Evolutionary conservation across 2,888 invertebrate genomes (phyloP), one percentile per base, ranked within the genome.

Genomic region (Cataglyphis livida): DNA sequence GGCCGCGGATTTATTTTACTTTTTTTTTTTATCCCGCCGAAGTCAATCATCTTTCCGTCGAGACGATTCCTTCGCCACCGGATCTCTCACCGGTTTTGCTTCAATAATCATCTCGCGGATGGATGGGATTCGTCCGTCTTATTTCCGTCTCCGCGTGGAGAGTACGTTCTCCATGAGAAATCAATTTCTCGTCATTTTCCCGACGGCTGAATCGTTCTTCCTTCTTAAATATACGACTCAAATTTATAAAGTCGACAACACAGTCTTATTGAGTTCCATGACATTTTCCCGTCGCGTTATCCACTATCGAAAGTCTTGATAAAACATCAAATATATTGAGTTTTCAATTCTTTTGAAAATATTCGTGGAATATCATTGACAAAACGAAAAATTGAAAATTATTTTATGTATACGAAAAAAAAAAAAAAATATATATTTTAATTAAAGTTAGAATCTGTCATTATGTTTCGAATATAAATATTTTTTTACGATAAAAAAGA

Each of bases 231-330:
- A 28, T 62, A 35, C n/a, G 62, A 70, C 48, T 82, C 73, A 62
- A 81, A 88, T 86, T 82, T 64, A 57, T 74, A 71, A 85, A 79
- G 70, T 82, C 65, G 76, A 57, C 54, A 74, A 82, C 59, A 70
- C 73, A 41, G 7, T 79, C 32, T 48, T 75, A 21, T 54, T 35
- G 64, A 62, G 21, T 73, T 76, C 18, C 9, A 7, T 15, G 65
- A 83, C 64, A 51, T 68, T 57, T 57, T 21, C 1, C 21, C 54
- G n/a, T 6, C 35, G 15, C 35, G 48, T 32, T 75, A 62, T 66
- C 38, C 21, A 79, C n/a, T 18, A 12, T 41, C 32, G 25, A 15
- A 38, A 38, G n/a, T 65, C 25, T 61, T 28, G 68, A 35, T 70
- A 32, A 48, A 9, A 12, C 18, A 48, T 28, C 32, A 15, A 6